Conservation (phyloP, 2,797 vertebrate genomes). For the Peromyscus attwateri region DNA sequence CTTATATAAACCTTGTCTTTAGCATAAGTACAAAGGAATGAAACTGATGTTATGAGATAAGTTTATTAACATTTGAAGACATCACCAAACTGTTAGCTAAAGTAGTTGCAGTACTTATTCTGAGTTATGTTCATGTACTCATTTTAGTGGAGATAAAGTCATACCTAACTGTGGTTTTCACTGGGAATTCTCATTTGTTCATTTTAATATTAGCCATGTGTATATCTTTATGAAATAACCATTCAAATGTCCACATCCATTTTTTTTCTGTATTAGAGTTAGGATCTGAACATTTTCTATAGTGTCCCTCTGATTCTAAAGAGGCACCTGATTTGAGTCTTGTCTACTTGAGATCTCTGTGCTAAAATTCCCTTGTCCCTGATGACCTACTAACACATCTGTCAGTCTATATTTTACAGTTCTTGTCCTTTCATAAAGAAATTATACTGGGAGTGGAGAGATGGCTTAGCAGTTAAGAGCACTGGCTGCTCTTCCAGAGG, state of each 20-base stretch:
- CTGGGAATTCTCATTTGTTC: not conserved
- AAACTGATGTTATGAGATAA: not conserved
- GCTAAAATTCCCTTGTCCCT: not conserved
- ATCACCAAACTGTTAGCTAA: not conserved
- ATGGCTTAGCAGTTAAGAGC: too few species aligned
- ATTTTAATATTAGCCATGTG: not conserved
- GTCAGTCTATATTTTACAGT: not conserved
- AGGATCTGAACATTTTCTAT: not conserved
- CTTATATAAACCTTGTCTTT: not conserved
- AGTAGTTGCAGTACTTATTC: not conserved
- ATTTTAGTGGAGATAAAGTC: not conserved
- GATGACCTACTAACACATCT: not conserved
- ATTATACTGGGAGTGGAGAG: not conserved
- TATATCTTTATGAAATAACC: not conserved
- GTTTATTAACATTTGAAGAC: conserved; percentile 18
- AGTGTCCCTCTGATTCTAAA: not conserved
- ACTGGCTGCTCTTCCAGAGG: too few species aligned
- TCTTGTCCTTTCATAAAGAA: conserved; percentile 18
- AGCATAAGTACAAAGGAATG: not conserved
- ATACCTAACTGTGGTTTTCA: not conserved
- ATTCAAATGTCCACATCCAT: not conserved
- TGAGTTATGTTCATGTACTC: not conserved
- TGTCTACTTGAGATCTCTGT: not conserved
- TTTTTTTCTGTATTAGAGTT: not conserved
- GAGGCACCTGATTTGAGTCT: not conserved